Evolutionary conservation across 1,140 invertebrate genomes (phyloP).

Genomic region (Drosophila lacertosa): DNA sequence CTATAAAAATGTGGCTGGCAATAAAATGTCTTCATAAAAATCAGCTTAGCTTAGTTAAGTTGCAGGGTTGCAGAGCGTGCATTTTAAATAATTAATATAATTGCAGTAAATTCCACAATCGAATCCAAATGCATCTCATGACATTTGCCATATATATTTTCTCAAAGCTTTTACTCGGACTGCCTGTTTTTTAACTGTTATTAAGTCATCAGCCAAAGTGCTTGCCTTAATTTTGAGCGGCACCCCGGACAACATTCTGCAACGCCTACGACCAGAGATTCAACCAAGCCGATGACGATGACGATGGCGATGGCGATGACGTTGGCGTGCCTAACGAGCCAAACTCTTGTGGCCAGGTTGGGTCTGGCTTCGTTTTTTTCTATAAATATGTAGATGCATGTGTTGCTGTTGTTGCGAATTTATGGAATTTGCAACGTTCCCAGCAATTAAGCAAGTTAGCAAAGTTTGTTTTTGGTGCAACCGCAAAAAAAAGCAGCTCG

Average conservation of each 20-base stretch:
- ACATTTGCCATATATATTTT: constrained; percentile 38
- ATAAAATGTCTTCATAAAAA: constrained; percentile 59
- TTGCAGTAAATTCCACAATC: constrained; percentile 21
- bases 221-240: constrained; percentile 39
- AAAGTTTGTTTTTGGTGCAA: constrained; percentile 52
- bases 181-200: constrained; percentile 28
- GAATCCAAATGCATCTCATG: constrained; percentile 20
- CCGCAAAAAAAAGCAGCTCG: constrained; percentile 46
- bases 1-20: constrained; percentile 62
- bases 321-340: constrained; percentile 46
- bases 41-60: background rate
- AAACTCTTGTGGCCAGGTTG: constrained; percentile 14
- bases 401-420: constrained; percentile 32
- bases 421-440: constrained; percentile 63
- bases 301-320: constrained; percentile 21
- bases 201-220: constrained; percentile 51
- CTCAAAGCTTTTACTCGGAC: constrained; percentile 5
- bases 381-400: constrained; percentile 21
- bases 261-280: constrained; percentile 52
- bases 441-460: constrained; percentile 47
- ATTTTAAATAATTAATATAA: constrained; percentile 69
- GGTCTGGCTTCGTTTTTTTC: constrained; percentile 28
- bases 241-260: constrained; percentile 67
- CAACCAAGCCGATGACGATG: constrained; percentile 9
- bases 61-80: background rate